phyloP scores from a whole-genome alignment of 2,888 invertebrate species.

The Tenodera sinensis region DNA sequence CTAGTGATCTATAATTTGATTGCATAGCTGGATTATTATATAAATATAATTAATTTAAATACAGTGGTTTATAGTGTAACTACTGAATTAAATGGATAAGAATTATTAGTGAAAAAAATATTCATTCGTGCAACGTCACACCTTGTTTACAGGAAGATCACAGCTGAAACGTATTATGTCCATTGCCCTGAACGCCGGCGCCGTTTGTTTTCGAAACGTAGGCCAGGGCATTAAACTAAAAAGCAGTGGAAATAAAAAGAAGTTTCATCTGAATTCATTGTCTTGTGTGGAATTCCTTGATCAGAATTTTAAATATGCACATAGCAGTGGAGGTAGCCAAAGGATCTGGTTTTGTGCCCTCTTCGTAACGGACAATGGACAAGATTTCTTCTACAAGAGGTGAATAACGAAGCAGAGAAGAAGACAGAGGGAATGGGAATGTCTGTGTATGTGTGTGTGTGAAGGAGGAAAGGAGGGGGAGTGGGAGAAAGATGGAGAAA shows the following conservation, averaged over 20 bases:
- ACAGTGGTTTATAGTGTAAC: too few species aligned
- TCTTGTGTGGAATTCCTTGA: neutral
- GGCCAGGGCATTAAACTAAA: neutral
- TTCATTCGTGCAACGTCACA: too few species aligned
- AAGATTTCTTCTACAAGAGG: neutral
- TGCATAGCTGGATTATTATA: too few species aligned
- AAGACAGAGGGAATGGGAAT: neutral
- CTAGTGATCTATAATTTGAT: too few species aligned
- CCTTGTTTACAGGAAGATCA: too few species aligned
- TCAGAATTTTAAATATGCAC: neutral
- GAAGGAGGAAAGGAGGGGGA: neutral
- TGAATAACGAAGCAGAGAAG: neutral
- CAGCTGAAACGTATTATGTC: too few species aligned
- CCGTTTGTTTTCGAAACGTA: neutral
- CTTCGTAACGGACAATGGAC: neutral
- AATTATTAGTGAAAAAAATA: too few species aligned
- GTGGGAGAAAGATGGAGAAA: neutral
- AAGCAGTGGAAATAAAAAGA: neutral
- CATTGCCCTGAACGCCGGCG: too few species aligned
- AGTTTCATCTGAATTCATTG: neutral
- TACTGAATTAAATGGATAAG: too few species aligned
- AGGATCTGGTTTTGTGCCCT: neutral
- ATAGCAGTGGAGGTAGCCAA: neutral
- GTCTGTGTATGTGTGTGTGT: neutral
- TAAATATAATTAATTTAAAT: too few species aligned